A percentile compares a stretch with the other conserved stretches of the same genome.
Evolutionary conservation across 35 echinoderm and acorn worm genomes (phyloP).

Genomic region (Acanthaster planci): DNA sequence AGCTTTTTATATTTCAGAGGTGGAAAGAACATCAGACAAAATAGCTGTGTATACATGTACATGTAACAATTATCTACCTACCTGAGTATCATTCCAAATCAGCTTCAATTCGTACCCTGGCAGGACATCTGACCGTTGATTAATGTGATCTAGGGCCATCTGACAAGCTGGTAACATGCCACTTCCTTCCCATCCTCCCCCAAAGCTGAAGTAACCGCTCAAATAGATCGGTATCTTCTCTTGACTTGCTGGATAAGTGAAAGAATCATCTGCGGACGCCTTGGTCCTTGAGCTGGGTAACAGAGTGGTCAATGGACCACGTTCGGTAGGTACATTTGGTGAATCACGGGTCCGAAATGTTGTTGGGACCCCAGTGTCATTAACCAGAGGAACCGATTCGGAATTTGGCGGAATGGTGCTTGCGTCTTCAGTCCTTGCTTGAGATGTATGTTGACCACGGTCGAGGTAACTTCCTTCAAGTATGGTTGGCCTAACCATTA

Average conservation of each 20-base stretch:
- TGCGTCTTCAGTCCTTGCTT: too few relatives aligned
- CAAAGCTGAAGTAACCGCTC: conserved; percentile 46
- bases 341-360: too few relatives aligned
- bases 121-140: conserved; percentile 35
- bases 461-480: too few relatives aligned
- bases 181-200: conserved; percentile 53
- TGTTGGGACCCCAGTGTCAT: too few relatives aligned
- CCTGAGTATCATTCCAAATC: conserved; percentile 71
- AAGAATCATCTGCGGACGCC: not conserved
- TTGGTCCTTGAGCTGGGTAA: not conserved
- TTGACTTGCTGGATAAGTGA: not conserved
- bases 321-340: too few relatives aligned
- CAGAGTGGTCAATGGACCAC: not conserved
- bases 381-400: too few relatives aligned
- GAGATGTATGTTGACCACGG: too few relatives aligned
- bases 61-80: not conserved
- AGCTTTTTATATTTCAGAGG: too few relatives aligned
- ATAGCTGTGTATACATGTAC: too few relatives aligned
- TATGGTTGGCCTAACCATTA: too few relatives aligned
- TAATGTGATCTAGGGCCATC: conserved; percentile 68
- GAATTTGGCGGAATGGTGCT: too few relatives aligned
- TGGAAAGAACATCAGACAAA: too few relatives aligned
- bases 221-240: conserved; percentile 57
- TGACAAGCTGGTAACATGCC: conserved; percentile 56
- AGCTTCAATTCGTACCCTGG: conserved; percentile 46